Evolutionary conservation across 2,888 invertebrate genomes (phyloP).

Genomic region (Unio delphinus): DNA sequence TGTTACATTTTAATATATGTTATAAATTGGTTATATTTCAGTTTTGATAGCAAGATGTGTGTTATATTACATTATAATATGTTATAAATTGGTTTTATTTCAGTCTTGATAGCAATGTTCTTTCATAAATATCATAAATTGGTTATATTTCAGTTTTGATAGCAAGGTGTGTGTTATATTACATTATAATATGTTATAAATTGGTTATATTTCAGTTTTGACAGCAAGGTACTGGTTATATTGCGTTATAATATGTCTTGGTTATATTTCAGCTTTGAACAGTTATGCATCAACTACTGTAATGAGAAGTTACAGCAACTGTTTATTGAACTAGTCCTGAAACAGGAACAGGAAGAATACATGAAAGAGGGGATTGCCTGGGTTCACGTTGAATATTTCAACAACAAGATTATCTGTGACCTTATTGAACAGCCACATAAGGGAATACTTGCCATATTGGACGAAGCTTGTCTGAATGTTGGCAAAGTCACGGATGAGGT

Average conservation of each 20-base stretch:
- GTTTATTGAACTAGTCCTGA: conserved; percentile 94
- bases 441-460: conserved; percentile 92
- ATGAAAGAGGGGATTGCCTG: conserved; percentile 94
- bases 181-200: no score
- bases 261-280: conserved; percentile 80
- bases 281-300: conserved; percentile 99
- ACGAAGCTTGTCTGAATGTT: conserved; percentile 96
- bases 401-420: conserved; percentile 96
- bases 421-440: conserved; percentile 94
- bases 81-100: neutral
- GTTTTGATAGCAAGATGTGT: neutral
- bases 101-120: neutral
- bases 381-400: conserved; percentile 95
- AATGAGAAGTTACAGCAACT: conserved; percentile 98
- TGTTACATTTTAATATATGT: no score
- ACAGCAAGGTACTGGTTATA: neutral
- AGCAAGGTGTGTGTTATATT: no score
- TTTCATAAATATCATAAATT: neutral
- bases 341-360: conserved; percentile 99
- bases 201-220: neutral
- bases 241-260: neutral
- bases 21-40: no score
- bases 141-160: conserved; percentile 58
- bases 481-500: conserved; percentile 86
- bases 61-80: neutral